Base-by-base conservation (phyloP, 2,888 invertebrate species). In the Lamproptera curius region DNA sequence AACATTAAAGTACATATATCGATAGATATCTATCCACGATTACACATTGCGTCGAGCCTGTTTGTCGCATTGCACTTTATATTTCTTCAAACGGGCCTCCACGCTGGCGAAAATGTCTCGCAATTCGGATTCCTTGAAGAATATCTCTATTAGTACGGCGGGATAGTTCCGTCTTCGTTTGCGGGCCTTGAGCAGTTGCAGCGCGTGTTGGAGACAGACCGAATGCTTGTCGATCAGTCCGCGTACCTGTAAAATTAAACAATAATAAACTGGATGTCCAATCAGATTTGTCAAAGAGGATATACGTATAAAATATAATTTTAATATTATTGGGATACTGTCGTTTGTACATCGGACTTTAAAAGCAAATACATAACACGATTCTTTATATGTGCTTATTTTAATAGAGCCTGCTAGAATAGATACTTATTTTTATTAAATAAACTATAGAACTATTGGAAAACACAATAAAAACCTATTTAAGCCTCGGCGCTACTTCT, bases 191-290 rank as follows among this genome's bases (percentile, higher is more conserved):
- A 70, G 48, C 1, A 73, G 26, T 0, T 56, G 56, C 0, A 69
- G 38, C 0, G 71, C 73, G 45, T 78, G 76, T 16, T 59, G 55
- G 3, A 71, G 53, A 46, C 77, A 78, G 9, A 73, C 20, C 0
- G 60, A 42, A 0, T 60, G 56, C 2, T 56, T 57, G 13, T 54
- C 57, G 0, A 58, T 57, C 0, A 72, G 26, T 0, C 70, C 69
- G 0, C 45, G 52, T 38, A 75, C 69, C 73, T 73, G 54, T 14
- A 11, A 2, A 20, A 20, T n/a, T 11, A 16, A 16, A 28, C 5
- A 17, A 10, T 39, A 38, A 16, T 0, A 5, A 42, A 5, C 26
- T 23, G 33, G 11, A 10, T 10, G 3, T 31, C 1, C 16, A 6
- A 16, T 37, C n/a, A 10, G 17, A n/a, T 3, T 5, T 5, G 11